Evolutionary conservation across 2,888 invertebrate species (phyloP).

Genomic region (Phaonia tiefii): DNA sequence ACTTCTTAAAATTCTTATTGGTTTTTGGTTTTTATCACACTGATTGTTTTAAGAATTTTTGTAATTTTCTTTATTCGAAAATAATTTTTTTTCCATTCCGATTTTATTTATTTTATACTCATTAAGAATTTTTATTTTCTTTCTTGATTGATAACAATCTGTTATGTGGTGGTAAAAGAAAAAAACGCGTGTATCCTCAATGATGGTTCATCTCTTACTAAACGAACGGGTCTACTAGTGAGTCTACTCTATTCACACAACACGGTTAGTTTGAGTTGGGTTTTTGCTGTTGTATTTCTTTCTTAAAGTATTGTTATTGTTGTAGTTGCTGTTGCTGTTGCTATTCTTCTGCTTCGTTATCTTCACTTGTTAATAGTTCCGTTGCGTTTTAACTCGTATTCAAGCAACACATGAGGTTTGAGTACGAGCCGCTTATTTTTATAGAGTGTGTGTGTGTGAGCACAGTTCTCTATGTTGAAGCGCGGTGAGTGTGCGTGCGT

Average conservation of each 20-base stretch:
- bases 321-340: constrained; percentile 5
- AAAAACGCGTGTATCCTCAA: constrained; percentile 80
- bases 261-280: constrained; percentile 77
- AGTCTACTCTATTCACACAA: constrained; percentile 71
- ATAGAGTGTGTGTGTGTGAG: constrained; percentile 53
- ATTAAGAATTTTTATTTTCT: constrained; percentile 58
- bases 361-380: constrained; percentile 60
- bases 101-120: constrained; percentile 69
- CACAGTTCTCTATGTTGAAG: constrained; percentile 55
- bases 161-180: constrained; percentile 70
- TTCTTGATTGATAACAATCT: constrained; percentile 28
- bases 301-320: background rate
- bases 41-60: constrained; percentile 12
- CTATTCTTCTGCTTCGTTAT: constrained; percentile 14
- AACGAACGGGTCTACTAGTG: constrained; percentile 76
- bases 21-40: constrained; percentile 15
- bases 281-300: background rate
- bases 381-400: constrained; percentile 60
- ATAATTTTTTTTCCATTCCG: constrained; percentile 13
- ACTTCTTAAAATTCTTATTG: constrained; percentile 53
- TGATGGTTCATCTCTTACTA: constrained; percentile 81
- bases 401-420: too few relatives aligned
- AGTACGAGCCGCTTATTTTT: too few relatives aligned
- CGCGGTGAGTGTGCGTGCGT: background rate
- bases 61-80: constrained; percentile 25